Evolutionary conservation across 2,797 vertebrate species (phyloP).

Genomic region (Catostomus latipinnis): DNA sequence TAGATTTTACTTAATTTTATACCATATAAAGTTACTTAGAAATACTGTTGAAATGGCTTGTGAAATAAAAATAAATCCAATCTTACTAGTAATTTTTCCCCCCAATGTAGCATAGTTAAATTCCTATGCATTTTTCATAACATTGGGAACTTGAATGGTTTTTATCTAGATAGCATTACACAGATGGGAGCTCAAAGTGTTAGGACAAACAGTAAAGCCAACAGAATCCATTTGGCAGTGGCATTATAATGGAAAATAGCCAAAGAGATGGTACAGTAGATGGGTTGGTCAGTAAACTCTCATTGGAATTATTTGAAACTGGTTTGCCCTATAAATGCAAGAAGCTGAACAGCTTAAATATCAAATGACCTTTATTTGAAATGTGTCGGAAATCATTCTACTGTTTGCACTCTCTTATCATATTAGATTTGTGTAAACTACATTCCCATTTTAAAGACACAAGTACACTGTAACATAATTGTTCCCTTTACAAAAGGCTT

Average conservation of each 20-base stretch:
- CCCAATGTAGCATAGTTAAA: background rate
- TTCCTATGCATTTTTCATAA: slow-evolving; percentile 4
- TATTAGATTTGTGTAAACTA: too few relatives aligned
- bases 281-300: slow-evolving; percentile 5
- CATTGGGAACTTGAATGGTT: background rate
- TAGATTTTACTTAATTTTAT: too few relatives aligned
- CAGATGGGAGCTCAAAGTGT: slow-evolving; percentile 35
- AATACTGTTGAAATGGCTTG: too few relatives aligned
- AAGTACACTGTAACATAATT: too few relatives aligned
- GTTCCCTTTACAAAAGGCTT: too few relatives aligned
- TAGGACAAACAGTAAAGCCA: slow-evolving; percentile 7
- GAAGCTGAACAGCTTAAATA: slow-evolving; percentile 4
- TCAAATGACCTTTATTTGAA: background rate
- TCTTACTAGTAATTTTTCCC: too few relatives aligned
- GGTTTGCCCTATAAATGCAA: background rate
- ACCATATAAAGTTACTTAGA: too few relatives aligned
- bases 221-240: background rate
- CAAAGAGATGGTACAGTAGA: slow-evolving; percentile 5
- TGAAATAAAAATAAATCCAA: too few relatives aligned
- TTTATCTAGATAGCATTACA: slow-evolving; percentile 33
- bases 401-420: too few relatives aligned
- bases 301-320: slow-evolving; percentile 1
- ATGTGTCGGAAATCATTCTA: background rate
- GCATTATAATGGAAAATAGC: background rate
- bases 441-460: too few relatives aligned